Percentiles rank a stretch among this genome's conserved stretches.
Evolutionary conservation across 53 echinoderm and acorn worm genomes (phyloP).

Genomic region (Luidia sarsii): DNA sequence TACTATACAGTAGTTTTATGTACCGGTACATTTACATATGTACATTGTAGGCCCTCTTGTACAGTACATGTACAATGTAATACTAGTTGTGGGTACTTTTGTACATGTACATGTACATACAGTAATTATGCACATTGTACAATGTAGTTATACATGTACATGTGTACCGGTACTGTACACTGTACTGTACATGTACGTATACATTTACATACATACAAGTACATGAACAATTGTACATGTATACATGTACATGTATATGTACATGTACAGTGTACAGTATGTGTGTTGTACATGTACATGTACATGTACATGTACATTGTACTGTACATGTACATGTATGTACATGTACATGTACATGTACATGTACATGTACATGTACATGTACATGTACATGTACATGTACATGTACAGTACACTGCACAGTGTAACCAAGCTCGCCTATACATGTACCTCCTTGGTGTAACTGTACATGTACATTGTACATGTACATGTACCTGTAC

Average conservation of each 20-base stretch:
- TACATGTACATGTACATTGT: background rate
- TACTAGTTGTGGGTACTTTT: too few species aligned
- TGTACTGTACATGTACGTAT: background rate
- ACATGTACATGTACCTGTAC: slow-evolving; percentile 1
- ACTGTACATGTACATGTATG: too few species aligned
- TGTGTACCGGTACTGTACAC: background rate
- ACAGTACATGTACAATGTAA: too few species aligned
- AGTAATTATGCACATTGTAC: too few species aligned
- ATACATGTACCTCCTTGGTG: background rate
- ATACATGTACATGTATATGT: slow-evolving; percentile 6
- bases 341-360: background rate
- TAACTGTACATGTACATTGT: too few species aligned
- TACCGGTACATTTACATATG: too few species aligned
- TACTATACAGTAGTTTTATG: too few species aligned
- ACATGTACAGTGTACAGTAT: too few species aligned
- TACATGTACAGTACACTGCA: background rate
- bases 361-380: background rate
- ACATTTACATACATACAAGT: background rate
- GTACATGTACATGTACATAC: too few species aligned
- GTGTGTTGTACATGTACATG: too few species aligned
- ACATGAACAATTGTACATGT: background rate
- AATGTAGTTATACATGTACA: background rate
- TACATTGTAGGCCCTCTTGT: too few species aligned
- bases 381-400: slow-evolving; percentile 10
- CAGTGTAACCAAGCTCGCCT: background rate